Percentiles rank a stretch among this genome's conserved stretches.
Conservation (phyloP, 2,797 vertebrate genomes). For the Carapus acus region DNA sequence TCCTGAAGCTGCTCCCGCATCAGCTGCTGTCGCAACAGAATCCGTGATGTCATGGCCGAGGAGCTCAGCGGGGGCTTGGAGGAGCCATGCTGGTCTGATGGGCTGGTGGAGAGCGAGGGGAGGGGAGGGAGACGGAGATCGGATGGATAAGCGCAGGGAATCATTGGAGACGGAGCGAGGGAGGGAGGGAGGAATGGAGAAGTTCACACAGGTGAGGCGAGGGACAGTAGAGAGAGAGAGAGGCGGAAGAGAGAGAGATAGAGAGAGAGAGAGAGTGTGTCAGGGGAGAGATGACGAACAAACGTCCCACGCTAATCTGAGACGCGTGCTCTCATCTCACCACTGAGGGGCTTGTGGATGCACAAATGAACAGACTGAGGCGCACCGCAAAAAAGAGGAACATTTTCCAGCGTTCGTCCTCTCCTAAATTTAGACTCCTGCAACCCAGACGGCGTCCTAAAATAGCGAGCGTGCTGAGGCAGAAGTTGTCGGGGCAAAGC, state of each 20-base stretch:
- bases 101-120: slow-evolving; percentile 78
- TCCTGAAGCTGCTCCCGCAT: slow-evolving; percentile 99
- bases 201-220: slow-evolving; percentile 31
- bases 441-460: slow-evolving; percentile 64
- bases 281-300: slow-evolving; percentile 21
- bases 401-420: slow-evolving; percentile 62
- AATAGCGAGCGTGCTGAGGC: slow-evolving; percentile 69
- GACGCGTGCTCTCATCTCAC: background rate
- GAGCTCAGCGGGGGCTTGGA: slow-evolving; percentile 93
- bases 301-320: slow-evolving; percentile 18
- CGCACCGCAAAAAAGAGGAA: slow-evolving; percentile 56
- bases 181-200: background rate
- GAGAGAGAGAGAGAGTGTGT: slow-evolving; percentile 12
- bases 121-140: slow-evolving; percentile 20
- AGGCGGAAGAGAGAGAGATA: slow-evolving; percentile 34
- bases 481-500: slow-evolving; percentile 81
- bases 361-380: slow-evolving; percentile 6
- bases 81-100: slow-evolving; percentile 84
- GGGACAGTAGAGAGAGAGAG: slow-evolving; percentile 41
- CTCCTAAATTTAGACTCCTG: slow-evolving; percentile 60
- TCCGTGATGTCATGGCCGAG: slow-evolving; percentile 92
- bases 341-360: background rate
- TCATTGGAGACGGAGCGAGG: background rate
- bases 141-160: slow-evolving; percentile 19
- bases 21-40: slow-evolving; percentile 97